Evolutionary conservation across 2,113 vertebrate genomes (phyloP).

Genomic region (Hypocryptadius cinnamomeus): DNA sequence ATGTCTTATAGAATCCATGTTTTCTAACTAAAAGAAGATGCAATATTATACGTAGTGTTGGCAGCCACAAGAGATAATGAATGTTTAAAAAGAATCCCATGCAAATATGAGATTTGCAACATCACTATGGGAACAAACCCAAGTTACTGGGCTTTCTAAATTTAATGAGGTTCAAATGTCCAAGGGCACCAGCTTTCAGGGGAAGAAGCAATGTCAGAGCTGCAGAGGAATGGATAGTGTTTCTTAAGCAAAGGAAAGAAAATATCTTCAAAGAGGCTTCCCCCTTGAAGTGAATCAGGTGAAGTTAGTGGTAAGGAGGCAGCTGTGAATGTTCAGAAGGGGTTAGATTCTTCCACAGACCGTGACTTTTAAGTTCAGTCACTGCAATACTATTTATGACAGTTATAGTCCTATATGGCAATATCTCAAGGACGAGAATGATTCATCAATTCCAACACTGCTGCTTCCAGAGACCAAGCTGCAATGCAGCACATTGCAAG

Average conservation of each 20-base stretch:
- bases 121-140: slow-evolving; percentile 42
- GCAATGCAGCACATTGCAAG: slow-evolving; percentile 45
- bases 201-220: slow-evolving; percentile 53
- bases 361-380: not conserved
- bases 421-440: slow-evolving; percentile 38
- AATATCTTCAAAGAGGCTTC: slow-evolving; percentile 28
- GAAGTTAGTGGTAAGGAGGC: not conserved
- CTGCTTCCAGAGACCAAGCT: slow-evolving; percentile 6
- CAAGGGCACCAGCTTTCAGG: slow-evolving; percentile 56
- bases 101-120: slow-evolving; percentile 51
- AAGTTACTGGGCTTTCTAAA: slow-evolving; percentile 47
- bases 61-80: not conserved
- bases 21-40: not conserved
- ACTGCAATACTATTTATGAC: slow-evolving; percentile 23
- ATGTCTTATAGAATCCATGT: not conserved
- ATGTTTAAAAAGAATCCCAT: slow-evolving; percentile 31
- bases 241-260: slow-evolving; percentile 37
- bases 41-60: not conserved
- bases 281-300: slow-evolving; percentile 5
- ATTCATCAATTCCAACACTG: slow-evolving; percentile 37
- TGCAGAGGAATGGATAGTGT: slow-evolving; percentile 30
- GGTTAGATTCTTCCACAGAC: slow-evolving; percentile 12
- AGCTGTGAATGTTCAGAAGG: not conserved
- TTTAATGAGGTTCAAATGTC: slow-evolving; percentile 62
- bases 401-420: slow-evolving; percentile 5